These are phyloP conservation scores for Drosophila fungiperda DNA, from an alignment of 2,888 invertebrate genomes.

Conservation along the genomic window DNA sequence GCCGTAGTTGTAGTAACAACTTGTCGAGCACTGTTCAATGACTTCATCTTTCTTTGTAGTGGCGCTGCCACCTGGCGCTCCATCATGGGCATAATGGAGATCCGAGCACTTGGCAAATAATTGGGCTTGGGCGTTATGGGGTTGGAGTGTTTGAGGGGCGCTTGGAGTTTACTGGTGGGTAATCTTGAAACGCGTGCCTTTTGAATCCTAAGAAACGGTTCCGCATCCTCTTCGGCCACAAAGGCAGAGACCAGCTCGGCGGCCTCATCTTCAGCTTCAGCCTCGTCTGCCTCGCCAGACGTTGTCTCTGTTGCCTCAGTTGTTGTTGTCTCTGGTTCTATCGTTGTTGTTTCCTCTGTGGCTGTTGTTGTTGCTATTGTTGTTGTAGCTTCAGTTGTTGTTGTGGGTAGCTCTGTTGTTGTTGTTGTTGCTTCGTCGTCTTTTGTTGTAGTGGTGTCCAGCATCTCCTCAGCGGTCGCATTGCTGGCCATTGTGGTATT, in stretches of 20 bases:
- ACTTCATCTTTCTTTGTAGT: constrained; percentile 15
- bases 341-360: constrained; percentile 45
- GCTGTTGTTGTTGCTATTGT: constrained; percentile 46
- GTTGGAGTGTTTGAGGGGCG: constrained; percentile 68
- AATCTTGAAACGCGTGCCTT: constrained; percentile 73
- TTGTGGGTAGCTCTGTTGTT: constrained; percentile 45
- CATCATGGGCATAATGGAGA: constrained; percentile 61
- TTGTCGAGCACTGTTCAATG: constrained; percentile 16
- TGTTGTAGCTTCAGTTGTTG: constrained; percentile 40
- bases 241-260: constrained; percentile 79
- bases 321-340: constrained; percentile 49
- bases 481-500: constrained; percentile 50
- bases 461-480: constrained; percentile 40
- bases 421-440: constrained; percentile 47
- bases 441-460: constrained; percentile 47
- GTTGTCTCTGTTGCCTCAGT: constrained; percentile 56
- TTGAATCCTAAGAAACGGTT: constrained; percentile 78
- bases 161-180: constrained; percentile 79
- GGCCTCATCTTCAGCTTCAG: constrained; percentile 65
- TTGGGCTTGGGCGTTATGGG: constrained; percentile 70
- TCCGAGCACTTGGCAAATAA: constrained; percentile 69
- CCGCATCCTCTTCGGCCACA: constrained; percentile 73
- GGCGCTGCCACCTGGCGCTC: constrained; percentile 59
- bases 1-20: constrained; percentile 26
- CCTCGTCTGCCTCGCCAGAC: constrained; percentile 59